These are phyloP conservation scores for Mastomys coucha DNA, from an alignment of 2,113 vertebrate species.

Conservation along the genomic window DNA sequence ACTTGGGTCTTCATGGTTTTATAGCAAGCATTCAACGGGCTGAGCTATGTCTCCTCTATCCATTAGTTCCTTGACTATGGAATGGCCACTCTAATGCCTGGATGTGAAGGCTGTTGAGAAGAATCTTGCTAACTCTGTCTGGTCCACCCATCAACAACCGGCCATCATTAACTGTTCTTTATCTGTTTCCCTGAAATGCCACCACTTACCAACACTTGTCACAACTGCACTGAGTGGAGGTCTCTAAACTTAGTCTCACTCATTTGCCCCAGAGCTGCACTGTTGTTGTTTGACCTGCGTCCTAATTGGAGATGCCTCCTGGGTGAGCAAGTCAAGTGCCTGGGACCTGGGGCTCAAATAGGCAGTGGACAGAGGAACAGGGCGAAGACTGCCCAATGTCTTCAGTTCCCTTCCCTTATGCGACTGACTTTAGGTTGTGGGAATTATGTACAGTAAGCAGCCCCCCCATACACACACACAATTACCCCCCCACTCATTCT, in stretches of 20 bases:
- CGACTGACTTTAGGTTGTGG: conserved; percentile 26
- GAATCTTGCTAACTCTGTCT: not conserved
- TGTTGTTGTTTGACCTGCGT: conserved; percentile 78
- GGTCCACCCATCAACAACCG: not conserved
- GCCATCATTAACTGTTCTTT: not conserved
- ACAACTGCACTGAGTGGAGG: conserved; percentile 73
- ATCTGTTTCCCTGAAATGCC: not conserved
- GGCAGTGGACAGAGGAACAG: conserved; percentile 62
- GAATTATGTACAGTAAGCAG: conserved; percentile 13
- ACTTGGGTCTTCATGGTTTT: not conserved
- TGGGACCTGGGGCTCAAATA: conserved; percentile 68
- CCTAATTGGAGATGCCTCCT: conserved; percentile 72
- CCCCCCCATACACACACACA: not conserved
- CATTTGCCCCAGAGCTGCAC: conserved; percentile 79
- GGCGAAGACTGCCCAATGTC: conserved; percentile 17
- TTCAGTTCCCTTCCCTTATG: conserved; percentile 59
- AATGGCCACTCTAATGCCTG: not conserved
- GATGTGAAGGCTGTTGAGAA: not conserved
- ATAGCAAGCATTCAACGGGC: rapidly evolving
- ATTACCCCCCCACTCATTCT: not conserved
- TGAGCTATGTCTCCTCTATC: not conserved
- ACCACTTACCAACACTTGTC: conserved; percentile 28
- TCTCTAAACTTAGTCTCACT: conserved; percentile 84
- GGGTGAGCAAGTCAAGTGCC: conserved; percentile 79
- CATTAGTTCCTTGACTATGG: conserved; percentile 41